Base-by-base conservation (phyloP, 2,888 invertebrate species). In the Ophion ventricosus region DNA sequence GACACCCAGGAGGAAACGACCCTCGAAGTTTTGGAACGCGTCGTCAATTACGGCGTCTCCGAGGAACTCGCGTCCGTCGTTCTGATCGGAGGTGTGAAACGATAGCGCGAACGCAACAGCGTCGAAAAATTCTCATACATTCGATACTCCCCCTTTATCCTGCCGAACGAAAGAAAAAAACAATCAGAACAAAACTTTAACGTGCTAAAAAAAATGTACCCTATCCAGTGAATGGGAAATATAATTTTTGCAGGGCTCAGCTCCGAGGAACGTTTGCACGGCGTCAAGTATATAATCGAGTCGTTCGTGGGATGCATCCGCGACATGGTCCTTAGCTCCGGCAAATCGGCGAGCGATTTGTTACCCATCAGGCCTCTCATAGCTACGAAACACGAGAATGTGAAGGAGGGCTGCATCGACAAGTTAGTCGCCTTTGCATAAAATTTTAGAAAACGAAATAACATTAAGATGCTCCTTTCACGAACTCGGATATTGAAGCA, bases 261-360 rank as follows among this genome's bases (percentile, higher is more conserved):
- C 90, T 97, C 97, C 0, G 97, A 97, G 93, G 98, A 98, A 93
- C 96, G 97, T 92, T 94, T 97, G 35, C 97, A 98, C 92, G 98
- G 98, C 78, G 97, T 98, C 0, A 98, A 98, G 94, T 98, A 98
- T 92, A 97, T 98, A 83, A 98, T 98, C 89, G 98, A 98, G 94
- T 98, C 98, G 8, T 98, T 98, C 92, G 97, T 98, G 40, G 98
- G 98, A 2, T 98, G 98, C 91, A 97, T 98, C 88, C 96, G 97
- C 90, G 97, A 98, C 90, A 97, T 98, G 94, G 96, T 97, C 8
- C 94, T 98, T 35, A 97, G 97, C 92, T 97, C 97, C 1, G 97
- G 98, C 3, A 97, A 97, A 93, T 97, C 97, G 0, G 97, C 97
- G 0, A 97, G 97, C 67, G 97, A 97, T 92, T 94, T 98, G 49